Evolutionary conservation across 2,888 invertebrate species (phyloP).

Genomic region (Phalera bucephala): DNA sequence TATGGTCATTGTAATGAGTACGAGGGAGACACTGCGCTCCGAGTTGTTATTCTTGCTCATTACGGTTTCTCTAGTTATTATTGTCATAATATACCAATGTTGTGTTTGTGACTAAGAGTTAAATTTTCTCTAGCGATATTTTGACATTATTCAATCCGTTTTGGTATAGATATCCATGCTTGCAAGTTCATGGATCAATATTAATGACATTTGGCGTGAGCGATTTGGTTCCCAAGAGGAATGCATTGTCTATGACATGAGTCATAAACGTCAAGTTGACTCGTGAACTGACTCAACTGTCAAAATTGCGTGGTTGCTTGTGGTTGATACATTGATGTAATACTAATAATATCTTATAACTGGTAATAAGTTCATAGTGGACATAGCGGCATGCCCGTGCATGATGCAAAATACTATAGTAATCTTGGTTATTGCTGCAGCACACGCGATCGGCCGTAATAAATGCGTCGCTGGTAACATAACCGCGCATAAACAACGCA

Average conservation of each 20-base stretch:
- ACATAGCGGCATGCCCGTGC: conserved; percentile 56
- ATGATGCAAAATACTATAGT: conserved; percentile 60
- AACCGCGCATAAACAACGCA: conserved; percentile 33
- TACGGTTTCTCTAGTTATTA: too few relatives aligned
- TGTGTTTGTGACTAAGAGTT: too few relatives aligned
- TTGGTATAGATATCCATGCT: too few relatives aligned
- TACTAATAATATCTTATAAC: conserved; percentile 17
- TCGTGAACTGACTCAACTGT: conserved; percentile 14
- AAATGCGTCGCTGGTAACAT: conserved; percentile 39
- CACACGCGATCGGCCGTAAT: conserved; percentile 50
- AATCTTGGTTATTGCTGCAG: conserved; percentile 40
- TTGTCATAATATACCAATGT: too few relatives aligned
- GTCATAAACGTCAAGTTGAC: conserved; percentile 2
- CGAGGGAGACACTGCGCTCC: too few relatives aligned
- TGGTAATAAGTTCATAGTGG: conserved; percentile 17
- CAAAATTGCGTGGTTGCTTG: conserved; percentile 33
- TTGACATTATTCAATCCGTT: too few relatives aligned
- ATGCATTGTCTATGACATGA: conserved; percentile 7
- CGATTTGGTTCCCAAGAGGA: too few relatives aligned
- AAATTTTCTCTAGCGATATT: too few relatives aligned
- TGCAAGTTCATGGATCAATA: too few relatives aligned
- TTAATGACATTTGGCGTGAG: too few relatives aligned
- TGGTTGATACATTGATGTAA: conserved; percentile 33
- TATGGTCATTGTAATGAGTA: too few relatives aligned
- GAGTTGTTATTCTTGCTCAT: too few relatives aligned